Base-by-base conservation (phyloP, 2,113 vertebrate genomes). In the Rhinichthys klamathensis region DNA sequence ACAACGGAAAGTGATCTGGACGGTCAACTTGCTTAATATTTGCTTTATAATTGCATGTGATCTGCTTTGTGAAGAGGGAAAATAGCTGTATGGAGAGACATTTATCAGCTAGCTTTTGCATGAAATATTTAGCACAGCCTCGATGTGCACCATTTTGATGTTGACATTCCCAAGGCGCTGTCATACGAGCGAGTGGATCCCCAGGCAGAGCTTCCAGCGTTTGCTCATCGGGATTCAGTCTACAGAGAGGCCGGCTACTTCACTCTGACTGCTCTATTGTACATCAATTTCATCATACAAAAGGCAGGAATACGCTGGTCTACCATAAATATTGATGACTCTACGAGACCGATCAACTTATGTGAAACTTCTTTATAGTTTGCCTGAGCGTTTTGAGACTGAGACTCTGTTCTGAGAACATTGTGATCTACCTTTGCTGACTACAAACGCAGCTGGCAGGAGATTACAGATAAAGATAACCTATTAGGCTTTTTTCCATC, bases 41-140 rank as follows among this genome's bases (percentile, higher is more conserved):
- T 18, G 4, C 44, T 6, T 73, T 32, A n/a, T 46, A 54, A 58
- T 5, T 46, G 38, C 44, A 30, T 21, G 60, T 69, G 30, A 49
- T 81, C 35, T 7, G 3, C 51, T 58, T 56, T 41, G 44, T 56
- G 60, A 69, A 27, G 32, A 44, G n/a, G 23, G 15, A 69, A 78
- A 69, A 69, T 46, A 27, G 13, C 21, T 49, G 30, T 38, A 51
- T 60, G 35, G 54, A 2, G 23, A 46, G 27, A 56, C 56, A 30
- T 65, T 81, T 63, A 75, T 27, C 51, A 49, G 65, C 54, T 51
- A 54, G 44, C 41, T 54, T 76, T 58, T 61, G 35, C 56, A 80
- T 85, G 65, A 85, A 85, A 80, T 73, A 72, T 85, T 85, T 73
- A 72, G 67, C 54, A 46, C 78, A 63, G 54, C 21, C 56, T 35